phyloP scores from a whole-genome alignment of 2,797 vertebrate species.

The Melopsittacus undulatus region DNA sequence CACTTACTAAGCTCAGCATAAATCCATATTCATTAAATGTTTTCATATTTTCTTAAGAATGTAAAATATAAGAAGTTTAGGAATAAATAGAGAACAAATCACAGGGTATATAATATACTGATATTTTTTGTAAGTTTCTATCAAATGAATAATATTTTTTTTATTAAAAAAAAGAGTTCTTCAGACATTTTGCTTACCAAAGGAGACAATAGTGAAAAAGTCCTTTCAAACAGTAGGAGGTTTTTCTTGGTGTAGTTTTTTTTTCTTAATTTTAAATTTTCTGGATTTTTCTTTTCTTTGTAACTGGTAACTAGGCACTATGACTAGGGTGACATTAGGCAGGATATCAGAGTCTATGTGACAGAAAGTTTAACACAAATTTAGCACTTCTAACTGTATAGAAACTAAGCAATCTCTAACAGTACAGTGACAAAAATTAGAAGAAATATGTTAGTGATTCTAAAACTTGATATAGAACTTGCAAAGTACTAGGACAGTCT shows the following conservation, averaged over 20 bases:
- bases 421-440: not conserved
- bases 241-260: accelerated
- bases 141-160: not conserved
- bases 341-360: not conserved
- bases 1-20: not conserved
- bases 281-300: not conserved
- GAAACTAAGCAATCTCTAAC: not conserved
- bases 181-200: not conserved
- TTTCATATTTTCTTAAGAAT: not conserved
- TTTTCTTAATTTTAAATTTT: not conserved
- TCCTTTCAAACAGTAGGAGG: not conserved
- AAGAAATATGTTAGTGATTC: not conserved
- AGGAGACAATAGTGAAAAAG: not conserved
- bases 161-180: not conserved
- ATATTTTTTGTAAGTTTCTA: not conserved
- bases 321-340: not conserved
- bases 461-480: accelerated
- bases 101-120: accelerated
- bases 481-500: not conserved
- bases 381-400: not conserved
- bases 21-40: not conserved
- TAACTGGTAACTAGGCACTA: not conserved
- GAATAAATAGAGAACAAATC: not conserved
- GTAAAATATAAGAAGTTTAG: not conserved
- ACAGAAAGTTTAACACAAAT: not conserved